Evolutionary conservation across 1,140 invertebrate species (phyloP), one percentile per base, ranked within the genome.

Genomic region (Samia ricini): DNA sequence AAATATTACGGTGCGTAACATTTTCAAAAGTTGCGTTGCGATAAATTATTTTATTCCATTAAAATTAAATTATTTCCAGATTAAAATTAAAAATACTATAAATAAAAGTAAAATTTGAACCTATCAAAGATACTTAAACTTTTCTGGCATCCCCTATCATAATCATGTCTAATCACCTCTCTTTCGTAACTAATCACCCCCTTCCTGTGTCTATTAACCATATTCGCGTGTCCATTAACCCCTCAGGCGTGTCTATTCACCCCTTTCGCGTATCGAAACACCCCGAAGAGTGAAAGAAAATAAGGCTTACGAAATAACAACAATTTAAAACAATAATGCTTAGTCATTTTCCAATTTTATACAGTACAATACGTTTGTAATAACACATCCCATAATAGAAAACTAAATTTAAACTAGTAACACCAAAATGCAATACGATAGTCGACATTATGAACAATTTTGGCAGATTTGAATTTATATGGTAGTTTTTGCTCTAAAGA

Each of bases 171-270:
- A 15, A 48, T 52, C 50, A 58, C 56, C 24, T 26, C 56, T 52
- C 50, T 33, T 29, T 64, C 21, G 57, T 60, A 26, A 56, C n/a
- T 60, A 49, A 18, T 60, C 50, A 64, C 49, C 62, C 50, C 56
- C 58, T 42, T 26, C 18, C 50, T 56, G 63, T 64, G 21, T 64
- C 57, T 60, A 64, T 64, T 55, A 12, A 64, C 56, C 56, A 59
- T 56, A 64, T 60, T 56, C 29, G 29, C 56, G 56, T 64, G 33
- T 58, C 48, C 58, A 64, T 52, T 59, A 33, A 64, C 48, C 62
- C 62, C 50, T 54, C 7, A 64, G 48, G 56, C 8, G 56, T 59
- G 50, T 51, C 56, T 64, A 64, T 52, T 59, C 56, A 59, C 48
- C 62, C 62, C 56, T 52, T 64, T 59, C 12, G 48, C 22, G 62